Evolutionary conservation across 2,888 invertebrate genomes (phyloP).

Genomic region (Ennomos quercinarius): DNA sequence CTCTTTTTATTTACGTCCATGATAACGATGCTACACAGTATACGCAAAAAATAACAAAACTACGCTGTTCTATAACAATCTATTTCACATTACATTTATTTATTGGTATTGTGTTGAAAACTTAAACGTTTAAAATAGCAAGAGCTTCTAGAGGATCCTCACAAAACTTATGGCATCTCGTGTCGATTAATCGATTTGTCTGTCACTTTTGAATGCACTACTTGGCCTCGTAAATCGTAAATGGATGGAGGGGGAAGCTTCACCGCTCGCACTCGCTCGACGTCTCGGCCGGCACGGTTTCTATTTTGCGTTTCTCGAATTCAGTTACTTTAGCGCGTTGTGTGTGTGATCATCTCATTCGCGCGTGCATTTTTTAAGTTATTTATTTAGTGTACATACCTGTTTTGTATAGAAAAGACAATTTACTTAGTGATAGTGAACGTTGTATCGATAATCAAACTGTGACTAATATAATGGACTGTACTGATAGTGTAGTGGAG

Average conservation of each 20-base stretch:
- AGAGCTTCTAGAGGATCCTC: not conserved
- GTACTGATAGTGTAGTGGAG: slow-evolving; percentile 66
- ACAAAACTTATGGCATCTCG: not conserved
- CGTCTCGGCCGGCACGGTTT: slow-evolving; percentile 80
- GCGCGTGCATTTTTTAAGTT: slow-evolving; percentile 72
- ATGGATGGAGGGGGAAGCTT: slow-evolving; percentile 71
- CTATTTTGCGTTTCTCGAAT: slow-evolving; percentile 83
- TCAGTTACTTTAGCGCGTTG: slow-evolving; percentile 79
- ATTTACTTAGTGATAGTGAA: slow-evolving; percentile 62
- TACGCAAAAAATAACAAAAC: slow-evolving; percentile 54
- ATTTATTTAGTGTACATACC: slow-evolving; percentile 69
- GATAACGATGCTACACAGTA: slow-evolving; percentile 69
- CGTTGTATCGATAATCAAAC: slow-evolving; percentile 56
- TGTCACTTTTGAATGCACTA: slow-evolving; percentile 66
- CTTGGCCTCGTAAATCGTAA: slow-evolving; percentile 79
- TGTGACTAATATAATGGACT: slow-evolving; percentile 59
- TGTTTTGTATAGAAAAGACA: slow-evolving; percentile 58
- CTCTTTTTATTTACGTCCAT: slow-evolving; percentile 78
- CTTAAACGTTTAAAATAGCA: no score
- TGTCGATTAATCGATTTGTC: slow-evolving; percentile 60
- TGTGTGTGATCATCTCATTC: slow-evolving; percentile 63
- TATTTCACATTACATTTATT: not conserved
- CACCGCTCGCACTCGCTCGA: slow-evolving; percentile 72
- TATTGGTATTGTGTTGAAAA: not conserved
- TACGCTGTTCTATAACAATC: slow-evolving; percentile 3